Percentiles rank a stretch among this genome's conserved stretches.
These are phyloP conservation scores for Andrena bicolor DNA, from an alignment of 2,888 invertebrate genomes.

Conservation along the genomic window DNA sequence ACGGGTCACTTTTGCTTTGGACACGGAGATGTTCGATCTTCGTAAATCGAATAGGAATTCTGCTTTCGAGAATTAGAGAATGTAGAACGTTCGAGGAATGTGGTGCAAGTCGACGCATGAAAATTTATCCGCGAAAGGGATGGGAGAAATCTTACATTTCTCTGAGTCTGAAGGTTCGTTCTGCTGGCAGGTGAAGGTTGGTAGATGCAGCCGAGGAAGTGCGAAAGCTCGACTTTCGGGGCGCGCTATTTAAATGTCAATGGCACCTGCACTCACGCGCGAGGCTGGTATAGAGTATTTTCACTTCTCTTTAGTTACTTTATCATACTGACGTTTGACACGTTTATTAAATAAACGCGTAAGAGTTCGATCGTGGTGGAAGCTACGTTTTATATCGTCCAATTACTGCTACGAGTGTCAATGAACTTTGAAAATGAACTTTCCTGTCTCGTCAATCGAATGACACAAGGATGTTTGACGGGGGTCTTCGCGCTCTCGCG, in stretches of 20 bases:
- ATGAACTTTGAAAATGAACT: not conserved
- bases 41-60: not conserved
- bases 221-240: not conserved
- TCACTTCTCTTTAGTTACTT: no score
- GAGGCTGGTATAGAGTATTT: no score
- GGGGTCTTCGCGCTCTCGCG: no score
- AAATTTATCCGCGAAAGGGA: not conserved
- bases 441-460: not conserved
- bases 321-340: no score
- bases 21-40: not conserved
- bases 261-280: not conserved
- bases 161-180: not conserved
- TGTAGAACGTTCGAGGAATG: not conserved
- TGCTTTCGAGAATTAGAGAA: not conserved
- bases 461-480: no score
- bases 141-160: not conserved
- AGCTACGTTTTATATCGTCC: no score
- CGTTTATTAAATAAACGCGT: no score
- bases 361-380: no score
- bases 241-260: not conserved
- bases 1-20: not conserved
- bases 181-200: not conserved
- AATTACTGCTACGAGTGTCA: no score
- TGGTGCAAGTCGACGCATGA: not conserved
- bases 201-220: not conserved